A percentile compares a stretch with the other conserved stretches of the same genome.
phyloP scores from a whole-genome alignment of 2,797 vertebrate species.

The Acanthurus lineatus region DNA sequence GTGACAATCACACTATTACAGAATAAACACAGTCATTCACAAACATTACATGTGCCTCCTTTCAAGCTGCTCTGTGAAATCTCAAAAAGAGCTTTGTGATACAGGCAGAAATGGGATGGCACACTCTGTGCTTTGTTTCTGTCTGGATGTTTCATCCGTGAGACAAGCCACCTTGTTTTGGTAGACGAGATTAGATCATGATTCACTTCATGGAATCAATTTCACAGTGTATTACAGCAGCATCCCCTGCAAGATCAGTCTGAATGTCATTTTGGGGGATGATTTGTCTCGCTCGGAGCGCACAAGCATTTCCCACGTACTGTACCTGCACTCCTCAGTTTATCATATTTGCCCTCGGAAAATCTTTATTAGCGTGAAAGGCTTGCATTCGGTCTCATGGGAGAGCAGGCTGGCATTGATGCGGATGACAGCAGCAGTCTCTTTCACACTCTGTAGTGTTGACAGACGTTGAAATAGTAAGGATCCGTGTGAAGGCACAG shows the following conservation, averaged over 20 bases:
- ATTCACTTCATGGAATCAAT: constrained; percentile 88
- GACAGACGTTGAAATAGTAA: constrained; percentile 71
- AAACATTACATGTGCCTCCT: not conserved
- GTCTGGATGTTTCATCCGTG: constrained; percentile 56
- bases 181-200: constrained; percentile 80
- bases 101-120: constrained; percentile 28
- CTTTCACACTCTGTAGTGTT: constrained; percentile 59
- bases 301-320: constrained; percentile 63
- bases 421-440: constrained; percentile 70
- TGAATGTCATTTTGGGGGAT: constrained; percentile 82
- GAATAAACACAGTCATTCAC: constrained; percentile 22
- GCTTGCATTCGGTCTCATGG: constrained; percentile 66
- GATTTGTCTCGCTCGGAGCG: constrained; percentile 80
- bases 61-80: constrained; percentile 14
- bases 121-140: constrained; percentile 45
- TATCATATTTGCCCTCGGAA: constrained; percentile 83
- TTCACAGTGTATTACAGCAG: constrained; percentile 85
- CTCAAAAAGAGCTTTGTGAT: constrained; percentile 19
- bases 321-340: constrained; percentile 79
- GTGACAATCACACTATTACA: not conserved
- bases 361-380: constrained; percentile 84
- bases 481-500: constrained; percentile 68
- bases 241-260: constrained; percentile 79
- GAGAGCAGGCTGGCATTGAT: constrained; percentile 60
- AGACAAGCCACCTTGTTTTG: constrained; percentile 78